These are phyloP conservation scores for Chouioia cunea DNA, from an alignment of 2,888 invertebrate genomes.

Conservation along the genomic window DNA sequence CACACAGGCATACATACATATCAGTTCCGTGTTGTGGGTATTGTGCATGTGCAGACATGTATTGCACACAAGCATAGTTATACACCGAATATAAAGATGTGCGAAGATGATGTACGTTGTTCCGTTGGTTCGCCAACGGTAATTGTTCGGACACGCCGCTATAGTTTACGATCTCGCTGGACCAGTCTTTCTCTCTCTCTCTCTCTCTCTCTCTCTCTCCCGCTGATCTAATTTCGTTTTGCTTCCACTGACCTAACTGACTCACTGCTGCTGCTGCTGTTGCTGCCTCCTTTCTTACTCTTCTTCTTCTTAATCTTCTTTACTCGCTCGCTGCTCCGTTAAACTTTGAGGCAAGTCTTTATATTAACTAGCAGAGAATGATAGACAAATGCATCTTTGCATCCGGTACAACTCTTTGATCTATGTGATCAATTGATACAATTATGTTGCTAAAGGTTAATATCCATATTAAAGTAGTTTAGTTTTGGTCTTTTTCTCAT, in stretches of 20 bases:
- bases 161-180: conserved; percentile 41
- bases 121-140: conserved; percentile 53
- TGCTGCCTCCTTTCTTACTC: neutral
- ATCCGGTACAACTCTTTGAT: too few species aligned
- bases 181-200: conserved; percentile 36
- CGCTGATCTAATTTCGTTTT: conserved; percentile 60
- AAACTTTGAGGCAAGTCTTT: conserved; percentile 7
- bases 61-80: conserved; percentile 36
- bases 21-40: conserved; percentile 44
- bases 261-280: conserved; percentile 32
- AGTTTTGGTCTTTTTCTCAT: too few species aligned
- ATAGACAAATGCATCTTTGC: too few species aligned
- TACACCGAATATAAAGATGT: conserved; percentile 53
- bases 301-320: conserved; percentile 5
- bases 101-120: conserved; percentile 54
- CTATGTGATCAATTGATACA: too few species aligned
- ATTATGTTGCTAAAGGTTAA: too few species aligned
- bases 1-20: neutral
- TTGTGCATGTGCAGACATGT: conserved; percentile 53
- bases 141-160: conserved; percentile 56
- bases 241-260: conserved; percentile 52
- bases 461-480: too few species aligned
- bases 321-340: neutral
- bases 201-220: conserved; percentile 50
- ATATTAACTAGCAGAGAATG: neutral